Evolutionary conservation across 2,888 invertebrate species (phyloP), one percentile per base, ranked within the genome.

Genomic region (Poecilobothrus nobilitatus): DNA sequence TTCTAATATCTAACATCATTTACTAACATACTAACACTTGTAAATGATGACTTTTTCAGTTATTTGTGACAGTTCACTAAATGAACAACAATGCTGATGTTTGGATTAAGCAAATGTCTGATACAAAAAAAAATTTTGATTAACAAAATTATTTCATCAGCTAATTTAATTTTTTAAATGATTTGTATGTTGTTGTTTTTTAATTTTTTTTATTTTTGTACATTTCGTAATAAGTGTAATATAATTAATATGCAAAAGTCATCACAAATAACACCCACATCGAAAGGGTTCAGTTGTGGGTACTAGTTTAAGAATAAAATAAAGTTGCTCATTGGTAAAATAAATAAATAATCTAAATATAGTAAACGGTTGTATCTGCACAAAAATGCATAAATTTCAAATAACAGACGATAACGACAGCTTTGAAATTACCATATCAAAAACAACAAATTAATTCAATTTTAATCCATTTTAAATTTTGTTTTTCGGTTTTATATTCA

Each of bases 381-480:
- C 41, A 3, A 53, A 37, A 53, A 18, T 53, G 53, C 18, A 53
- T 53, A 53, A 53, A 53, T 53, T 53, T 53, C 18, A 53, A 53
- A 53, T 53, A 12, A 53, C 53, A 53, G 18, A 53, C 53, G 53
- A 53, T 18, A 53, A 53, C 53, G 53, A 53, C 53, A 53, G 53
- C 53, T 9, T 15, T 53, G 53, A 53, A 53, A 53, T 53, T 53
- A 53, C 18, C 53, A 53, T 53, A 18, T 53, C 53, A 53, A 53
- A 27, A 53, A 53, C 53, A 53, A 53, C 53, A 53, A 53, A 53
- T 53, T 53, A 53, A 53, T 53, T 53, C 53, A 53, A 53, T 15
- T 53, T 53, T 53, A 53, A 53, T 18, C 2, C 18, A 53, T 53
- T 53, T 53, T 53, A n/a, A 53, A 12, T 27, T 27, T 27, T 27